phyloP scores from a whole-genome alignment of 2,797 vertebrate genomes.

The Clarias laeviceps region DNA sequence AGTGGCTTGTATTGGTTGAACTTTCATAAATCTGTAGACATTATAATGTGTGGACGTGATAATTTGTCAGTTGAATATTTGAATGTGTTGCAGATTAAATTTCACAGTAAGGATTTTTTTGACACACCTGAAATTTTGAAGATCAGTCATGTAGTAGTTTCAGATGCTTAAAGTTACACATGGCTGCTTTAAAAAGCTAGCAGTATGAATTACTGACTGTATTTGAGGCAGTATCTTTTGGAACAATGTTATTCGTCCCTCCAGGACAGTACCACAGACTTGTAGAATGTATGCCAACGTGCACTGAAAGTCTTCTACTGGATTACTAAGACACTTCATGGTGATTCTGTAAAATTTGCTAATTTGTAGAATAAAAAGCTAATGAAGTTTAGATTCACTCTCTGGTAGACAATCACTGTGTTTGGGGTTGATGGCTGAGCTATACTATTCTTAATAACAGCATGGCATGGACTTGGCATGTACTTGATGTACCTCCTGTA shows the following conservation, averaged over 20 bases:
- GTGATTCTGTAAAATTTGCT: neutral
- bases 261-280: neutral
- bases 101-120: neutral
- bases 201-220: neutral
- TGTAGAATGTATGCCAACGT: neutral
- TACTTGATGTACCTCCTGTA: neutral
- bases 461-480: neutral
- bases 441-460: neutral
- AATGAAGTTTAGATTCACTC: slow-evolving; percentile 19
- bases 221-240: neutral
- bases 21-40: neutral
- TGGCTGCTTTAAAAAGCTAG: neutral
- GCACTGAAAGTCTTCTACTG: neutral
- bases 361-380: neutral
- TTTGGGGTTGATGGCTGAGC: neutral
- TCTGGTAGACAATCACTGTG: slow-evolving; percentile 30
- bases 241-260: neutral
- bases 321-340: neutral
- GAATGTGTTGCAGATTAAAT: neutral
- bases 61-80: neutral
- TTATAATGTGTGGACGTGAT: neutral
- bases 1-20: neutral
- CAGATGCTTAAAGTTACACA: neutral
- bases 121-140: neutral
- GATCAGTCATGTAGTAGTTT: neutral